These are phyloP conservation scores for Platycnemis pennipes DNA, from an alignment of 2,888 invertebrate genomes.

Conservation along the genomic window DNA sequence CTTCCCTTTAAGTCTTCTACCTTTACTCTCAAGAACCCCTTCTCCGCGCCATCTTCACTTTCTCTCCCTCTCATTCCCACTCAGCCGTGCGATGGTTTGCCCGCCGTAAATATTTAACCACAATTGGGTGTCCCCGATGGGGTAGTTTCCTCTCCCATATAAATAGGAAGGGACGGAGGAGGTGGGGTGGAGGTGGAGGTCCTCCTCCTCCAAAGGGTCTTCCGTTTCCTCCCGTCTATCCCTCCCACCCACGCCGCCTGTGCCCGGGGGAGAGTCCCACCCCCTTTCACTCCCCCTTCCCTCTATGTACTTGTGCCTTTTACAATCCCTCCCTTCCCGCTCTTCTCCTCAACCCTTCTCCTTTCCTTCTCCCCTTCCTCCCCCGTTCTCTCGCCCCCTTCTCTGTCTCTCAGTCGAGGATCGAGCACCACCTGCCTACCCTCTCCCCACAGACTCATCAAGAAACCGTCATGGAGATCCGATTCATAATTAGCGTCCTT, in stretches of 20 bases:
- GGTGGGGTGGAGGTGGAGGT: background rate
- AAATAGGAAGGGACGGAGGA: background rate
- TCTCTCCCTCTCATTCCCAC: background rate
- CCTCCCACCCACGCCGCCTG: background rate
- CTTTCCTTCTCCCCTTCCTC: background rate
- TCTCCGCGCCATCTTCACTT: slow-evolving; percentile 12
- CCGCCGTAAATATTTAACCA: slow-evolving; percentile 56
- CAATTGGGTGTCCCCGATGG: slow-evolving; percentile 44
- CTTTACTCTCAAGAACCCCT: background rate
- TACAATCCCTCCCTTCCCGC: background rate
- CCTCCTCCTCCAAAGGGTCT: background rate
- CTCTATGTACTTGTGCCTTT: background rate
- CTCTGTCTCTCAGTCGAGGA: background rate
- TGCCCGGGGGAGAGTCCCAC: background rate
- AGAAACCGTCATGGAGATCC: background rate
- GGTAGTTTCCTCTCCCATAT: slow-evolving; percentile 40
- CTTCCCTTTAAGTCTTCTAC: background rate
- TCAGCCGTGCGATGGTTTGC: slow-evolving; percentile 52
- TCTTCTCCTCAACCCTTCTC: background rate
- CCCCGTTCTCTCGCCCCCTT: background rate
- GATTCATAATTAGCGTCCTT: slow-evolving; percentile 25
- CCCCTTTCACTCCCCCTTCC: background rate
- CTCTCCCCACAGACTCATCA: background rate
- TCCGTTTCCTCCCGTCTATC: background rate
- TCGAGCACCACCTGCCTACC: background rate